These are phyloP conservation scores for Drosophila mulleri DNA, from an alignment of 2,888 invertebrate species.

Conservation along the genomic window DNA sequence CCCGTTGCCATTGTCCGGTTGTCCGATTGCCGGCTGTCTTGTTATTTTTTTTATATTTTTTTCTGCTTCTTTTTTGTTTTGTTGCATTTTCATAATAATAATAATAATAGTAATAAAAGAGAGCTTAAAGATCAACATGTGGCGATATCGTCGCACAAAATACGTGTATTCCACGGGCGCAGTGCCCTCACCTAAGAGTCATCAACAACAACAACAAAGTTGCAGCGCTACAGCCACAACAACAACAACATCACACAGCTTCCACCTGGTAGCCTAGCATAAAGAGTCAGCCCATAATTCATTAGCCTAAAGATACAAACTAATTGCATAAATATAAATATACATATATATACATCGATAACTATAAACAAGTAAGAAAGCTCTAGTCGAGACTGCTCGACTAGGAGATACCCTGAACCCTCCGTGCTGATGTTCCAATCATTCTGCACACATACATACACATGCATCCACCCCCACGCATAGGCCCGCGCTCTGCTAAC, in stretches of 20 bases:
- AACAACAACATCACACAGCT: slow-evolving; percentile 19
- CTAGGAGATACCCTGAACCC: too few relatives aligned
- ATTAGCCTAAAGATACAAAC: slow-evolving; percentile 2
- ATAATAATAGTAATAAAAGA: slow-evolving; percentile 50
- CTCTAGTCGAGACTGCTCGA: too few relatives aligned
- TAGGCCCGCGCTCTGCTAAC: too few relatives aligned
- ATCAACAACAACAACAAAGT: slow-evolving; percentile 20
- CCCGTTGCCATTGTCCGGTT: slow-evolving; percentile 5
- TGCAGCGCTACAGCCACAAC: slow-evolving; percentile 16
- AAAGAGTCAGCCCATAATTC: slow-evolving; percentile 20
- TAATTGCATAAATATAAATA: background rate
- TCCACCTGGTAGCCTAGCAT: slow-evolving; percentile 26
- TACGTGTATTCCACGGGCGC: slow-evolving; percentile 13
- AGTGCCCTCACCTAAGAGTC: slow-evolving; percentile 19
- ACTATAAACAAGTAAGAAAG: background rate
- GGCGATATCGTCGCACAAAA: slow-evolving; percentile 42
- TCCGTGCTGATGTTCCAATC: too few relatives aligned
- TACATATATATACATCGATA: too few relatives aligned
- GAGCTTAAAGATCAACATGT: slow-evolving; percentile 50
- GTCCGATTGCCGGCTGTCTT: slow-evolving; percentile 14
- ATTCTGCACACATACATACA: too few relatives aligned
- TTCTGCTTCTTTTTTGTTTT: slow-evolving; percentile 17
- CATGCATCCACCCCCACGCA: too few relatives aligned
- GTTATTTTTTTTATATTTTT: background rate
- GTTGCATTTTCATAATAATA: slow-evolving; percentile 37